Percentiles rank a stretch among this genome's conserved stretches.
These are phyloP conservation scores for Pachliopta kotzebuea DNA, from an alignment of 2,888 invertebrate species.

Conservation along the genomic window DNA sequence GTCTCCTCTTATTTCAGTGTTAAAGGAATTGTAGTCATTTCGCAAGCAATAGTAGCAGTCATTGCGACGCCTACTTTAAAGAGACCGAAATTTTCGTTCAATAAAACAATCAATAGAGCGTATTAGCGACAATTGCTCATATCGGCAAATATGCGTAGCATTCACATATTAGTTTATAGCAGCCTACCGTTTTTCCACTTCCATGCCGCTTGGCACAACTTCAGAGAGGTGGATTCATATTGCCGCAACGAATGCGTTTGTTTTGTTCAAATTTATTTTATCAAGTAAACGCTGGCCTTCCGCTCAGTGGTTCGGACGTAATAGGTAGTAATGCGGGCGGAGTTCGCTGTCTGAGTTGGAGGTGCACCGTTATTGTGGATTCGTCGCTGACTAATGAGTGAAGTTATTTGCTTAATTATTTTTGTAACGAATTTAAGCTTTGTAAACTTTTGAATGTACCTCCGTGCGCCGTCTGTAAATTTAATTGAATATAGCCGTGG, in stretches of 20 bases:
- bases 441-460: constrained; percentile 49
- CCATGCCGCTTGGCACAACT: constrained; percentile 74
- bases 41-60: not conserved
- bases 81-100: not conserved
- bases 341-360: constrained; percentile 35
- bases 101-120: constrained; percentile 28
- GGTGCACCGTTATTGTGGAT: constrained; percentile 45
- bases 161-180: constrained; percentile 71
- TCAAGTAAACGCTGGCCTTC: constrained; percentile 76
- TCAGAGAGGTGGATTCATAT: constrained; percentile 76
- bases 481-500: constrained; percentile 36
- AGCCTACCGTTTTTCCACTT: constrained; percentile 72
- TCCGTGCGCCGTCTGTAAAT: constrained; percentile 34
- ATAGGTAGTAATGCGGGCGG: constrained; percentile 67
- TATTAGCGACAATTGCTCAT: constrained; percentile 46
- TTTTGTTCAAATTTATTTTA: constrained; percentile 80
- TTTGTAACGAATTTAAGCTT: constrained; percentile 49
- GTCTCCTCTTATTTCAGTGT: not conserved
- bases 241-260: constrained; percentile 74
- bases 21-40: not conserved
- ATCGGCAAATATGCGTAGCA: constrained; percentile 62
- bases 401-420: constrained; percentile 71
- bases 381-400: constrained; percentile 64
- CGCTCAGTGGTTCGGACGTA: constrained; percentile 66
- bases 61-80: not conserved